These are phyloP conservation scores for Aethes cnicana DNA, from an alignment of 2,888 invertebrate species.

Conservation along the genomic window DNA sequence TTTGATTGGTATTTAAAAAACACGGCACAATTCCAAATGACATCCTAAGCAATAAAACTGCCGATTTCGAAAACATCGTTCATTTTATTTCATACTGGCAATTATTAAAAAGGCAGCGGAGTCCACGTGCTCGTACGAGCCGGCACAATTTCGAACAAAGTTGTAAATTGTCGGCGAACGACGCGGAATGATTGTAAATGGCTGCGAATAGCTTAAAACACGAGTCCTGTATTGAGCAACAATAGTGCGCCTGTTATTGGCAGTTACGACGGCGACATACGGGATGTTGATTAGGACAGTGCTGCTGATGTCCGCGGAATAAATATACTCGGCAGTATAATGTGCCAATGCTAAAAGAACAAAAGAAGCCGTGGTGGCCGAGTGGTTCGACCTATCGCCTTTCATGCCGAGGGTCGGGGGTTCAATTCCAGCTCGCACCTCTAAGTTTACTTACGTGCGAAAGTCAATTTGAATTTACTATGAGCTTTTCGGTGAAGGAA, in stretches of 20 bases:
- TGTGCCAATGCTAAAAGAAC: no score
- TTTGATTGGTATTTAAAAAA: no score
- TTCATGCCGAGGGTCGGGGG: no score
- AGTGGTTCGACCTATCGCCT: no score
- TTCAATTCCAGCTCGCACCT: no score
- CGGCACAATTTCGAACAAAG: slow-evolving; percentile 27
- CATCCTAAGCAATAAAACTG: neutral
- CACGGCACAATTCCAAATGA: no score
- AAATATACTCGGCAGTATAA: no score
- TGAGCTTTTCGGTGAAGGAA: no score
- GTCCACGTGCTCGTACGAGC: slow-evolving; percentile 3
- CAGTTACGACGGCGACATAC: slow-evolving; percentile 44
- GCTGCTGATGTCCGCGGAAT: no score
- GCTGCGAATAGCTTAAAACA: slow-evolving; percentile 31
- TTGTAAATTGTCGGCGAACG: slow-evolving; percentile 26
- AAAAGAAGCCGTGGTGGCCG: no score
- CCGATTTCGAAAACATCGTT: neutral
- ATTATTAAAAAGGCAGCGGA: neutral
- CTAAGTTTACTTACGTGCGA: no score
- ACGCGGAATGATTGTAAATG: slow-evolving; percentile 30
- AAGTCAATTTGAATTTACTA: no score
- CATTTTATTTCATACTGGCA: neutral
- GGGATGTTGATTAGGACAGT: slow-evolving; percentile 8
- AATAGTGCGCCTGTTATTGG: slow-evolving; percentile 42
- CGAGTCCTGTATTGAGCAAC: slow-evolving; percentile 32